These are phyloP conservation scores for Andrena chrysosceles DNA, from an alignment of 2,888 invertebrate species.

Conservation along the genomic window DNA sequence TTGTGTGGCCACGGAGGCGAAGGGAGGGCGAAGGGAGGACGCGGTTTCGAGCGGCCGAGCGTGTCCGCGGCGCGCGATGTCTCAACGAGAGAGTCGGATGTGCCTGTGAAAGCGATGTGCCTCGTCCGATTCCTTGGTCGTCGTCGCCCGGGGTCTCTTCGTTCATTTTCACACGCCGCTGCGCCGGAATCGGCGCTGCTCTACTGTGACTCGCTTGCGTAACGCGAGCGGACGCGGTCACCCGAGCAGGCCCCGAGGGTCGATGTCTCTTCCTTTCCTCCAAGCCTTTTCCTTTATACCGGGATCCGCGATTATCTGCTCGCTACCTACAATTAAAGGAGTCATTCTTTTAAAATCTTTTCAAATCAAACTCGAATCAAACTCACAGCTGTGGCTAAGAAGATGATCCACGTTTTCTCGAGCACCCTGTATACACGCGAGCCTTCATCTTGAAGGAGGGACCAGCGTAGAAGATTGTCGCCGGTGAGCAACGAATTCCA, in stretches of 20 bases:
- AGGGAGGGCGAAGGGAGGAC: conserved; percentile 50
- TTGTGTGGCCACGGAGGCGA: conserved; percentile 50
- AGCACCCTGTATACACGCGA: background rate
- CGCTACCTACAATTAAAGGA: background rate
- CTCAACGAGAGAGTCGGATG: conserved; percentile 76
- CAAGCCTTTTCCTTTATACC: conserved; percentile 2
- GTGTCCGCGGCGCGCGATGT: conserved; percentile 76
- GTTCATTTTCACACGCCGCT: conserved; percentile 78
- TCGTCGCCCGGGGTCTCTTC: conserved; percentile 63
- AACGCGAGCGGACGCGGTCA: conserved; percentile 69
- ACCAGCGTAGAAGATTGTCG: conserved; percentile 78
- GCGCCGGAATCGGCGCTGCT: conserved; percentile 68
- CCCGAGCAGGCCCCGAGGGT: conserved; percentile 60
- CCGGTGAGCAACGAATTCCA: conserved; percentile 67
- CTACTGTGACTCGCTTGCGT: conserved; percentile 68
- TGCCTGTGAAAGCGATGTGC: conserved; percentile 74
- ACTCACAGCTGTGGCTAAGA: background rate
- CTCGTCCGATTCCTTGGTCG: conserved; percentile 45
- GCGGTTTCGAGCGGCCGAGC: conserved; percentile 75
- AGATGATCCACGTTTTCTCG: background rate
- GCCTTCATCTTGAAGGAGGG: background rate
- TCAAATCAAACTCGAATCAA: background rate
- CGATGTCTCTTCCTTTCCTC: conserved; percentile 48
- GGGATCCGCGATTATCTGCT: background rate
- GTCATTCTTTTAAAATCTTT: background rate